Base-by-base conservation (phyloP, 2,888 invertebrate species). In the Mylabris sibirica region DNA sequence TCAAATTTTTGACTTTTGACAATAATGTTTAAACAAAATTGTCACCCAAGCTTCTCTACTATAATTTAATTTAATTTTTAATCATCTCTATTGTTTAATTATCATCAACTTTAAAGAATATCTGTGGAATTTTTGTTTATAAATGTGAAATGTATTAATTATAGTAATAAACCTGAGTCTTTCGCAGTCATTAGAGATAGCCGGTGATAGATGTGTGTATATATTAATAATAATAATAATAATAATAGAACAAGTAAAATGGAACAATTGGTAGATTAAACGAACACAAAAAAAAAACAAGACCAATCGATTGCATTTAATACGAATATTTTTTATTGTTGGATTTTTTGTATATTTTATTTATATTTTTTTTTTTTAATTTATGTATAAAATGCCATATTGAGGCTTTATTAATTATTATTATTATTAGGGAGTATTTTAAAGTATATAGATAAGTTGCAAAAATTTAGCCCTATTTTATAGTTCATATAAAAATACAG, bases 251-350 rank as follows among this genome's bases (percentile, higher is more conserved):
- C 30, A 38, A 38, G 38, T 14, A 11, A 38, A 38, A 30, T n/a
- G 30, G 30, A 38, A 38, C 35, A 35, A 11, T 38, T 38, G 12
- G 38, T 38, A 38, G 38, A 38, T 38, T 38, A 38, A 38, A 38
- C 12, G 11, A 38, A 61, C 12, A 14, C n/a, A 35, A n/a, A 38
- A n/a, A 20, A 5, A 59, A 60, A 69, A 57, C 38, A 66, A 69
- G 69, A 69, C 69, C 69, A 69, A 69, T 66, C 60, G 30, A 60
- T 60, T 64, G 69, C 69, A 69, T 69, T 69, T 69, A 69, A 59
- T 60, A 64, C 34, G 59, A 59, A 26, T 64, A 64, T 64, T 65
- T 38, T 30, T 66, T 57, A 57, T 66, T 66, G 69, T 69, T 69
- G 69, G 66, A 62, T 64, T 69, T 24, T 59, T 67, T 67, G 64